Conservation (phyloP, 2,888 invertebrate genomes). For the Polydrusus tereticollis region DNA sequence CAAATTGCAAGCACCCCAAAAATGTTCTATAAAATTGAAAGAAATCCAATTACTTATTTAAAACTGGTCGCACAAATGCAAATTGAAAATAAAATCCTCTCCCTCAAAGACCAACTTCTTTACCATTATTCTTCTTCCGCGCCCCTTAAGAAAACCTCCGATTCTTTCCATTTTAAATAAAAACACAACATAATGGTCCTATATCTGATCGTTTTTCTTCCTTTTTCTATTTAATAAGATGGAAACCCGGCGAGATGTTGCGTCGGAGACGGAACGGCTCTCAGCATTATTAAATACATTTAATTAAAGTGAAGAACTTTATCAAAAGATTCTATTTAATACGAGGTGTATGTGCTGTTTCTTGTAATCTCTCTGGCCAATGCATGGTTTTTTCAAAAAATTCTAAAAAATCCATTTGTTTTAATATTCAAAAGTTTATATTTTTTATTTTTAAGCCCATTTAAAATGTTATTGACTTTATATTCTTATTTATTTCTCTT, state of each 20-base stretch:
- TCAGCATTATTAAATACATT: slow-evolving; percentile 37
- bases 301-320: slow-evolving; percentile 30
- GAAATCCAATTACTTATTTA: slow-evolving; percentile 43
- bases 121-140: slow-evolving; percentile 32
- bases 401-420: no score
- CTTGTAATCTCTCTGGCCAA: neutral
- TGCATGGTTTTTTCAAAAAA: no score
- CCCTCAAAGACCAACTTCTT: slow-evolving; percentile 42
- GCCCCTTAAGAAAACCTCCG: slow-evolving; percentile 33
- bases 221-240: slow-evolving; percentile 30
- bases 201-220: slow-evolving; percentile 36
- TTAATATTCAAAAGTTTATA: no score
- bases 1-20: slow-evolving; percentile 13
- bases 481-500: no score
- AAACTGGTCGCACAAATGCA: slow-evolving; percentile 39
- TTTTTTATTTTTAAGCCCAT: no score
- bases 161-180: slow-evolving; percentile 45
- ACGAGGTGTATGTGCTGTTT: neutral
- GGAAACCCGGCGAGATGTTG: slow-evolving; percentile 13
- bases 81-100: slow-evolving; percentile 45
- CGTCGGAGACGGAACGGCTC: slow-evolving; percentile 15
- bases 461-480: no score
- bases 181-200: slow-evolving; percentile 43
- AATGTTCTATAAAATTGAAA: slow-evolving; percentile 25
- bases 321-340: slow-evolving; percentile 7